These are phyloP conservation scores for Semicossyphus pulcher DNA, from an alignment of 2,113 vertebrate species.

Conservation along the genomic window DNA sequence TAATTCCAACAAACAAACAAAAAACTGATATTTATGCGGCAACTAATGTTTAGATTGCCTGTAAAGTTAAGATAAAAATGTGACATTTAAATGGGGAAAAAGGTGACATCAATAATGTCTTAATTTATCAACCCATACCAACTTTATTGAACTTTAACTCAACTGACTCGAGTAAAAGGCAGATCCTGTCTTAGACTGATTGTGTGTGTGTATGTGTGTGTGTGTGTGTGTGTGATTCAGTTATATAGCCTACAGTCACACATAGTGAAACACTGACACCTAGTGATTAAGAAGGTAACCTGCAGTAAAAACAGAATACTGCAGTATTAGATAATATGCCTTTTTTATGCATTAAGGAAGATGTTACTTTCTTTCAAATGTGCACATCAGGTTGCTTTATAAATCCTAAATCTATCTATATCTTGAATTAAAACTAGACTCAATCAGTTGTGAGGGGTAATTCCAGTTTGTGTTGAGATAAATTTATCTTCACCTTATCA, in stretches of 20 bases:
- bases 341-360: constrained; percentile 14
- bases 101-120: too few species aligned
- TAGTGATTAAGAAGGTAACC: constrained; percentile 35
- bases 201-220: neutral
- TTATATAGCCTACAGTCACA: neutral
- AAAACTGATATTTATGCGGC: too few species aligned
- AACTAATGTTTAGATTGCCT: too few species aligned
- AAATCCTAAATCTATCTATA: neutral
- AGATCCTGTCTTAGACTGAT: too few species aligned
- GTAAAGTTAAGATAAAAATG: too few species aligned
- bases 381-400: too few species aligned
- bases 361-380: too few species aligned
- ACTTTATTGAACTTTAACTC: too few species aligned
- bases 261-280: constrained; percentile 67
- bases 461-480: neutral
- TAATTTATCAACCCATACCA: too few species aligned
- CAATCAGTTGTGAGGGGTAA: neutral
- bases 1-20: too few species aligned
- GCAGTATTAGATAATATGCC: constrained; percentile 20
- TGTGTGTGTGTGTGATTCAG: neutral
- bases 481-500: constrained; percentile 12
- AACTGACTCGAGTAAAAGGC: too few species aligned
- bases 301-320: constrained; percentile 22
- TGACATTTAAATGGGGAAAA: too few species aligned
- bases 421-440: neutral